phyloP scores from a whole-genome alignment of 2,113 vertebrate species.

The Pogona vitticeps region DNA sequence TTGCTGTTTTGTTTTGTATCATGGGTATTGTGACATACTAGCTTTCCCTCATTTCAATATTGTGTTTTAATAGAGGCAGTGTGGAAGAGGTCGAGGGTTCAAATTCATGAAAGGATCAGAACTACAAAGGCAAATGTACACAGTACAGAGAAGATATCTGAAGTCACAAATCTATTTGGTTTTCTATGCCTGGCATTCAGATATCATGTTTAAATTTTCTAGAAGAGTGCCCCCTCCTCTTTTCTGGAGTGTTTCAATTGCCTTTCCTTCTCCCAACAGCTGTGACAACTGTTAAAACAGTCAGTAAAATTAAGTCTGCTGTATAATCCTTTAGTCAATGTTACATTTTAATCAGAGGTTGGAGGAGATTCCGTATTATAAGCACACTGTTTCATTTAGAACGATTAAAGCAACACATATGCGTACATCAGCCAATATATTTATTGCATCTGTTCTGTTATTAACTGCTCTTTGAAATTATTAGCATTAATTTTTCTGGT shows the following conservation, averaged over 20 bases:
- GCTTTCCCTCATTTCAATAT: not conserved
- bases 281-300: slow-evolving; percentile 89
- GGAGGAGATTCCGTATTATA: slow-evolving; percentile 74
- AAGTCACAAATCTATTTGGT: slow-evolving; percentile 56
- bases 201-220: slow-evolving; percentile 65
- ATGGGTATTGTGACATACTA: rapidly evolving
- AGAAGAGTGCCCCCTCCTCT: slow-evolving; percentile 40
- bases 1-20: slow-evolving; percentile 11
- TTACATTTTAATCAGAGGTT: slow-evolving; percentile 87
- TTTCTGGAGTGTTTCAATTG: slow-evolving; percentile 79
- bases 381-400: slow-evolving; percentile 77
- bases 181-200: slow-evolving; percentile 54
- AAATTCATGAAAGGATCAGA: slow-evolving; percentile 49
- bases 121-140: slow-evolving; percentile 54
- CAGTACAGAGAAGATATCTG: slow-evolving; percentile 12
- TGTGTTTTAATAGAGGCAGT: slow-evolving; percentile 23
- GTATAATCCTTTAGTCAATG: slow-evolving; percentile 84
- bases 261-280: slow-evolving; percentile 82
- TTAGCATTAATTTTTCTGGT: slow-evolving; percentile 62
- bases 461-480: slow-evolving; percentile 73
- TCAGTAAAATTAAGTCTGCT: slow-evolving; percentile 86
- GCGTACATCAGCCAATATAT: slow-evolving; percentile 77
- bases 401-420: slow-evolving; percentile 80
- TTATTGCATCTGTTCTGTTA: slow-evolving; percentile 76
- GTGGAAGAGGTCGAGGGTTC: slow-evolving; percentile 27